phyloP scores from a whole-genome alignment of 1,140 invertebrate species.

The Drosophila pseudoananassae region DNA sequence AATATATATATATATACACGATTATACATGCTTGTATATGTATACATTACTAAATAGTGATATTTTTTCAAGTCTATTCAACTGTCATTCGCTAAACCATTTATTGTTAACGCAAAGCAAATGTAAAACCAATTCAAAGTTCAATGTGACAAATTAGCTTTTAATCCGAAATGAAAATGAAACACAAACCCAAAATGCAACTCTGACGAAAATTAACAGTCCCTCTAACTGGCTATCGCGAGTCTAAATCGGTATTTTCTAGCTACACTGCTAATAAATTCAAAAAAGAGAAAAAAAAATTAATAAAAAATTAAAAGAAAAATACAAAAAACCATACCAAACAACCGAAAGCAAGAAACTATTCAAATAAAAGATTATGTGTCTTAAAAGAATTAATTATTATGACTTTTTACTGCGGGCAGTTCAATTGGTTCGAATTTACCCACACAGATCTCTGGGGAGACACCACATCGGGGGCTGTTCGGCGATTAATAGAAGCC shows the following conservation, averaged over 20 bases:
- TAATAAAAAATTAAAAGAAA: constrained; percentile 23
- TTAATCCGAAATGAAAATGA: constrained; percentile 46
- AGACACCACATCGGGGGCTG: constrained; percentile 20
- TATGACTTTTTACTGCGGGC: constrained; percentile 57
- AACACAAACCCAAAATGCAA: constrained; percentile 29
- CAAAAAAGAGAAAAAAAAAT: constrained; percentile 16
- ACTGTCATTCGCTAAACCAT: constrained; percentile 65
- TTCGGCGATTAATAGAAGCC: constrained; percentile 22
- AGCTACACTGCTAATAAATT: constrained; percentile 53
- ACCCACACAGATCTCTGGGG: constrained; percentile 44
- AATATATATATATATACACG: constrained; percentile 38
- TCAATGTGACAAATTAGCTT: constrained; percentile 79
- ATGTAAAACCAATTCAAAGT: constrained; percentile 53
- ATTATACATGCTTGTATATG: constrained; percentile 48
- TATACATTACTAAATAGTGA: constrained; percentile 64
- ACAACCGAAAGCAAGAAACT: constrained; percentile 60
- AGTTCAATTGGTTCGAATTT: constrained; percentile 35
- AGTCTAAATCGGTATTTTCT: constrained; percentile 59
- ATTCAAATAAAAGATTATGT: constrained; percentile 83
- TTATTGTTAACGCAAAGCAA: constrained; percentile 62
- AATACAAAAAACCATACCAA: constrained; percentile 41
- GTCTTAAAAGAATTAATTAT: constrained; percentile 75
- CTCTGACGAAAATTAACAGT: constrained; percentile 37
- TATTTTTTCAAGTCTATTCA: constrained; percentile 68
- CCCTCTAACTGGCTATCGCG: constrained; percentile 48